A percentile compares a stretch with the other conserved stretches of the same genome.
phyloP scores from a whole-genome alignment of 2,888 invertebrate genomes.

The Alloscopus bannaensis region DNA sequence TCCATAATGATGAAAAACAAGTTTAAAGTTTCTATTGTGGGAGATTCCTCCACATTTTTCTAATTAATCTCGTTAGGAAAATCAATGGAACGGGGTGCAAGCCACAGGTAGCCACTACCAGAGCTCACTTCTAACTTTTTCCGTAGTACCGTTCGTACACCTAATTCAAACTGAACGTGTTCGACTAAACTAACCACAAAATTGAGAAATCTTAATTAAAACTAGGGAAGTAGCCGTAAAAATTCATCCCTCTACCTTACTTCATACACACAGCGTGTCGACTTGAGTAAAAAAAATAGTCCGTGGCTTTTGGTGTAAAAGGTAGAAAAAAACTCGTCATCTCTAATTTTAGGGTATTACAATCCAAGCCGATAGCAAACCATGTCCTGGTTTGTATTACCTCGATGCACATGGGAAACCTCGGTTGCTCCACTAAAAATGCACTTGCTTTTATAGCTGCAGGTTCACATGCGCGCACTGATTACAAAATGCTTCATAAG shows the following conservation, averaged over 20 bases:
- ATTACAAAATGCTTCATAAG: conserved; percentile 25
- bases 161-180: conserved; percentile 13
- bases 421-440: conserved; percentile 19
- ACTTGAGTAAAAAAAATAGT: neutral
- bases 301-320: too few species aligned
- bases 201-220: conserved; percentile 58
- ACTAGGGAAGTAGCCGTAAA: conserved; percentile 44
- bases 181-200: conserved; percentile 42
- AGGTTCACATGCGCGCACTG: conserved; percentile 23
- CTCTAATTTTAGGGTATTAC: neutral
- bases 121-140: neutral
- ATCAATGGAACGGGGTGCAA: too few species aligned
- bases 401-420: conserved; percentile 4
- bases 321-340: neutral
- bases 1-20: too few species aligned
- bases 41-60: too few species aligned
- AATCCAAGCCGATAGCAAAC: neutral
- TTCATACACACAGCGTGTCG: neutral
- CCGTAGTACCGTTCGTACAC: neutral
- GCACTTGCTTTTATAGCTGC: conserved; percentile 10
- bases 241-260: conserved; percentile 28
- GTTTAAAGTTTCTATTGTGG: too few species aligned
- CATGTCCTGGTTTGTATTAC: neutral
- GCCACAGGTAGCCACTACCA: conserved; percentile 52
- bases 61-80: too few species aligned